Evolutionary conservation across 2,113 vertebrate species (phyloP), one percentile per base, ranked within the genome.

Genomic region (Pseudopodoces humilis): DNA sequence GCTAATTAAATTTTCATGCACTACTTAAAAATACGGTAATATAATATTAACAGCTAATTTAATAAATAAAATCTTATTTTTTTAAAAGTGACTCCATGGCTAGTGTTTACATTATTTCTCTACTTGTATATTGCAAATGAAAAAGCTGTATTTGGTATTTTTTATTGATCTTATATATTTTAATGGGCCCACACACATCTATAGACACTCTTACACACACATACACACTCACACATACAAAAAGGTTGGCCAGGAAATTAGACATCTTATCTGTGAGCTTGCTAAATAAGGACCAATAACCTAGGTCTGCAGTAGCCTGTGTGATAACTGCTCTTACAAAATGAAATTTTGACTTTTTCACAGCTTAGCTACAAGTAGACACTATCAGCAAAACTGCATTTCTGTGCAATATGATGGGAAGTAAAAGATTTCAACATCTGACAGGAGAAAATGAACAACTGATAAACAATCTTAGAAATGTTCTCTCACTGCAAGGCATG

Each of bases 211-310:
- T 77, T 52, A 88, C 77, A 80, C 63, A 75, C 64, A 90, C 35
- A 53, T 37, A 94, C 90, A 55, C 46, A 72, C 43, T 81, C n/a
- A 68, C 58, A 95, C 50, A 94, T 19, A 95, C 35, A 39, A 91
- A 95, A 95, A 91, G 62, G 88, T 86, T 89, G 94, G 97, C 94
- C 98, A 98, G 98, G 98, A 98, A 98, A 98, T 98, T 97, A 98
- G 98, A 98, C 95, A 97, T 97, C 98, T 98, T 98, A 98, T 98
- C 98, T 97, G 90, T 79, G n/a, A 86, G 94, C 93, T 90, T 85
- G 91, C 96, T 98, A 98, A 98, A 98, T 98, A 97, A 98, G 97
- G 97, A 97, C 97, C 98, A 98, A 98, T 98, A 98, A 98, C 95
- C 94, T 94, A 92, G 91, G 92, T 96, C 96, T 92, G 95, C 93